Base-by-base conservation (phyloP, 2,113 vertebrate genomes). In the Hippocampus guttulatus region DNA sequence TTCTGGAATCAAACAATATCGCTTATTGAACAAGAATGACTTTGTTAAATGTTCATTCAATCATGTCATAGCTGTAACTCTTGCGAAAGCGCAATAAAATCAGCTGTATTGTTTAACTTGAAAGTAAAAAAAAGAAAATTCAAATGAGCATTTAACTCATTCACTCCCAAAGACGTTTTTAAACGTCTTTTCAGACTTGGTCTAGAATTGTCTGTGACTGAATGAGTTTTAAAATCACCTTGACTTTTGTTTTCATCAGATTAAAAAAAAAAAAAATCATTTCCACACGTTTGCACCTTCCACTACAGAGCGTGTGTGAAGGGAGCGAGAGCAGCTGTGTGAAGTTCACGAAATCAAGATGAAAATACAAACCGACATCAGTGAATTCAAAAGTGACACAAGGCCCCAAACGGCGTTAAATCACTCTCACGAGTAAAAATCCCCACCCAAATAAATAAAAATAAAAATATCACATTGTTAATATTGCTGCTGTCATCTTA, bases 401-500 rank as follows among this genome's bases (percentile, higher is more conserved):
- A 54, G 8, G 2, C 52, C 8, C 12, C 9, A 14, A 3, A 55
- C 1, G 30, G 10, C 18, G 8, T 8, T 8, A 7, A n/a, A 25
- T 47, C 20, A 41, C 38, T 5, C 1, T 16, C 0, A 0, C 23
- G 5, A 52, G 64, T 2, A 33, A 2, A 16, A 11, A 27, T 30
- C 33, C 33, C 33, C 33, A 38, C 33, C 33, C 5, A 38, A 27
- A 15, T 16, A 60, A 16, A 30, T 30, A 16, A 0, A 5, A 27
- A 14, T 27, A 60, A 60, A 5, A 16, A 33, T 3, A 38, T 38
- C 33, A 38, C 33, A 6, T 38, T 38, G 5, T 16, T 12, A 41
- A 70, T 0, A 3, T 21, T 15, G 1, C 8, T 10, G 25, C 12
- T 21, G 68, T 64, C 66, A 33, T 78, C 92, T 85, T 90, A 93